These are phyloP conservation scores for Macaria liturata DNA, from an alignment of 2,888 invertebrate species.

Conservation along the genomic window DNA sequence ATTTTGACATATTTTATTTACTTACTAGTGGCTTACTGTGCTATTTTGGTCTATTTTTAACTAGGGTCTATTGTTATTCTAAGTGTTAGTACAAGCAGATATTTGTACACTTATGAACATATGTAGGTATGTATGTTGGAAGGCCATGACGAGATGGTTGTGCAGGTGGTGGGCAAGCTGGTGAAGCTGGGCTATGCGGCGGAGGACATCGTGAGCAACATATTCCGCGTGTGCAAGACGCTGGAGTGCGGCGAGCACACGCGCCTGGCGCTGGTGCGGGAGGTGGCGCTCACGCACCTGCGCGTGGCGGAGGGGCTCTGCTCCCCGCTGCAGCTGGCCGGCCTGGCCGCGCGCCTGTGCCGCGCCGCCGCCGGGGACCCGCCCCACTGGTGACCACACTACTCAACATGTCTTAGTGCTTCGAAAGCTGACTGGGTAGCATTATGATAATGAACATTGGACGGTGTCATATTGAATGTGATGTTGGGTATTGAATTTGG, in stretches of 20 bases:
- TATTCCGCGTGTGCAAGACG: constrained; percentile 96
- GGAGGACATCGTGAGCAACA: constrained; percentile 97
- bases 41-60: too few relatives aligned
- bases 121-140: not conserved
- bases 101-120: too few relatives aligned
- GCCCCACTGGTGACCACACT: constrained; percentile 36
- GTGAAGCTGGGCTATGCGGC: constrained; percentile 98
- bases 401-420: too few relatives aligned
- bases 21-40: too few relatives aligned
- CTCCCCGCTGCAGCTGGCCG: constrained; percentile 95
- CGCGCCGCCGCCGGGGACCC: constrained; percentile 52
- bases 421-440: too few relatives aligned
- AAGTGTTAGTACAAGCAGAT: too few relatives aligned
- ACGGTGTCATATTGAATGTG: too few relatives aligned
- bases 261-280: constrained; percentile 93
- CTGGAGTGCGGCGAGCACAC: constrained; percentile 91
- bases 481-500: too few relatives aligned
- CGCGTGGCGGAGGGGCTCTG: constrained; percentile 94
- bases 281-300: constrained; percentile 96
- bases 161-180: constrained; percentile 91
- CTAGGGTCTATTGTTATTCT: too few relatives aligned
- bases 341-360: constrained; percentile 93
- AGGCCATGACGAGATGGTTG: too few relatives aligned
- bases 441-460: too few relatives aligned
- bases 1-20: too few relatives aligned